Evolutionary conservation across 2,113 vertebrate genomes (phyloP), one percentile per base, ranked within the genome.

Genomic region (Ia io): DNA sequence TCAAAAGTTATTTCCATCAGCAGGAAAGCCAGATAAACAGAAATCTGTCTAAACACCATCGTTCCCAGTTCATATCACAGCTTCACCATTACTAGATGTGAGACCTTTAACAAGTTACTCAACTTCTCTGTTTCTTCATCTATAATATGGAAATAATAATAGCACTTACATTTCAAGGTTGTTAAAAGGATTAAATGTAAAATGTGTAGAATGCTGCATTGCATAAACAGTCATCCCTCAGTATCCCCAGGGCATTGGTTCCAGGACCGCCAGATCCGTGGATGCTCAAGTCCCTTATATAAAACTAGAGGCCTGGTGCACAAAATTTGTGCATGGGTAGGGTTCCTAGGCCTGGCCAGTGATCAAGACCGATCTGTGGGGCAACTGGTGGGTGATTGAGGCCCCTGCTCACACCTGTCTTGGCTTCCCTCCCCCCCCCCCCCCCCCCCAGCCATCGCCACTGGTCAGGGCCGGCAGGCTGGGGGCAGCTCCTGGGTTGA

Each of bases 11-110:
- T 61, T 90, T 35, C 18, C 80, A 89, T 85, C 2, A 69, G 32
- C 44, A 88, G 22, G 32, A 94, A 53, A 17, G 80, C 18, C 47
- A 94, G n/a, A 88, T 42, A 96, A 88, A 88, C 32, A 80, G 65
- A 77, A 77, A 84, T 84, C 30, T 89, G 16, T 78, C 32, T 83
- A 32, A 77, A 76, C 17, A 76, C 42, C 83, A 51, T 47, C 59
- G 59, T 7, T 76, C 32, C 28, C 4, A 30, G n/a, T 56, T 84
- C 10, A 49, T 70, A 44, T 49, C 14, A 69, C 1, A 76, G 40
- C 61, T 70, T 91, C 44, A 22, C 30, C 63, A 40, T 88, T 74
- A 83, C n/a, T 42, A 69, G n/a, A 3, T 86, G n/a, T 53, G 30
- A 93, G 76, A 70, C 3, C 25, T 91, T 47, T 49, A 73, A 65